Conservation (phyloP, 2,888 invertebrate species). For the Hydrotaea cyrtoneurina region DNA sequence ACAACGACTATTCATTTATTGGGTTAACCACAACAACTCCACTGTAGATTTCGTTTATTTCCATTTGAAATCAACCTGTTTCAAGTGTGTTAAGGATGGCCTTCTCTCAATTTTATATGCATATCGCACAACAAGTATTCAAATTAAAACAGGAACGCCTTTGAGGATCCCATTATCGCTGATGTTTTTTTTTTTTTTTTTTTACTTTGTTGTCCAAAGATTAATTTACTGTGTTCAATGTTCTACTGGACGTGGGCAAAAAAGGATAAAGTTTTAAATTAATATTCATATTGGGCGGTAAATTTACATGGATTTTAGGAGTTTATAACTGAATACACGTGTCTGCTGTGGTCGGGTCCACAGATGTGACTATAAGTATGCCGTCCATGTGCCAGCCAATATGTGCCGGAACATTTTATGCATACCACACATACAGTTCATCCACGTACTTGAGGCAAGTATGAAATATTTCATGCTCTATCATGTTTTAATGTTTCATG, state of each 20-base stretch:
- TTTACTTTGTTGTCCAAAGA: slow-evolving; percentile 52
- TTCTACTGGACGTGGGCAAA: slow-evolving; percentile 23
- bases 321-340: slow-evolving; percentile 29
- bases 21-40: too few relatives aligned
- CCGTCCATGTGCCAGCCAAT: slow-evolving; percentile 1
- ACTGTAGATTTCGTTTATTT: too few relatives aligned
- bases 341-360: neutral
- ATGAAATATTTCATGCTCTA: neutral
- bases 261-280: slow-evolving; percentile 63
- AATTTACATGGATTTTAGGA: slow-evolving; percentile 42
- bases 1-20: too few relatives aligned
- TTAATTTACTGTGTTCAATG: slow-evolving; percentile 55
- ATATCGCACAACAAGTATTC: slow-evolving; percentile 31
- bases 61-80: neutral
- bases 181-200: neutral
- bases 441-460: slow-evolving; percentile 45
- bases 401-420: slow-evolving; percentile 53
- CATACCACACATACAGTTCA: slow-evolving; percentile 45
- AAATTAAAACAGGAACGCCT: neutral
- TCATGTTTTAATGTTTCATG: slow-evolving; percentile 38
- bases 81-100: neutral
- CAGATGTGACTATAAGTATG: neutral
- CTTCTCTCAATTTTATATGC: neutral
- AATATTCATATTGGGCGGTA: slow-evolving; percentile 54
- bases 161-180: neutral